phyloP scores from a whole-genome alignment of 1,140 invertebrate species.

The Asbolus verrucosus region DNA sequence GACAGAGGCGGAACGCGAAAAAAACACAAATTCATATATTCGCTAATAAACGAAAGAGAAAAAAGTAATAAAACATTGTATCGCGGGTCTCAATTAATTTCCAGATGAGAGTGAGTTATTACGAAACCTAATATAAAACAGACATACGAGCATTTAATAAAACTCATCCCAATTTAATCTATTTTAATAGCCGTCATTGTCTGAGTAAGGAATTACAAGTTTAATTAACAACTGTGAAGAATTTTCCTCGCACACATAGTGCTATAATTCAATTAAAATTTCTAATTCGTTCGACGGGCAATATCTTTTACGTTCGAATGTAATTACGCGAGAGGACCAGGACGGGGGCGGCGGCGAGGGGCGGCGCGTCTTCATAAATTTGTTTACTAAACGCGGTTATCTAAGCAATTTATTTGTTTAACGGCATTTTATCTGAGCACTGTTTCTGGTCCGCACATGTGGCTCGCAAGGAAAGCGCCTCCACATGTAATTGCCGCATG shows the following conservation, averaged over 20 bases:
- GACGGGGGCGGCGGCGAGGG: conserved; percentile 18
- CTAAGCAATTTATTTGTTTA: conserved; percentile 45
- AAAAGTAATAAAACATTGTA: conserved; percentile 51
- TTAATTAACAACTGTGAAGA: conserved; percentile 64
- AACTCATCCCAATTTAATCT: conserved; percentile 65
- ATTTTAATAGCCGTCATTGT: conserved; percentile 64
- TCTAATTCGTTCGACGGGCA: conserved; percentile 55
- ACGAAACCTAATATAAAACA: conserved; percentile 59
- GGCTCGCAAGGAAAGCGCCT: conserved; percentile 39
- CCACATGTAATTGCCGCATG: conserved; percentile 59
- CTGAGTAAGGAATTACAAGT: conserved; percentile 63
- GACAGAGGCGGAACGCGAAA: conserved; percentile 11
- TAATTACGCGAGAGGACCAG: conserved; percentile 45
- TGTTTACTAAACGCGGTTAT: conserved; percentile 52
- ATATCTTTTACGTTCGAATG: conserved; percentile 50
- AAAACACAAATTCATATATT: conserved; percentile 38
- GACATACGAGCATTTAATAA: conserved; percentile 63
- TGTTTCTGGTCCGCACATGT: conserved; percentile 45
- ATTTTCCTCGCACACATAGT: conserved; percentile 53
- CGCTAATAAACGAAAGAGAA: conserved; percentile 49
- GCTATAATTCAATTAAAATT: conserved; percentile 58
- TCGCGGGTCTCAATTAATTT: conserved; percentile 51
- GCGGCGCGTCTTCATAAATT: conserved; percentile 50
- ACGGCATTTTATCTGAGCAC: conserved; percentile 42
- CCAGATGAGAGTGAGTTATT: conserved; percentile 52